Evolutionary conservation across 2,113 vertebrate genomes (phyloP).

Genomic region (Triplophysa rosa): DNA sequence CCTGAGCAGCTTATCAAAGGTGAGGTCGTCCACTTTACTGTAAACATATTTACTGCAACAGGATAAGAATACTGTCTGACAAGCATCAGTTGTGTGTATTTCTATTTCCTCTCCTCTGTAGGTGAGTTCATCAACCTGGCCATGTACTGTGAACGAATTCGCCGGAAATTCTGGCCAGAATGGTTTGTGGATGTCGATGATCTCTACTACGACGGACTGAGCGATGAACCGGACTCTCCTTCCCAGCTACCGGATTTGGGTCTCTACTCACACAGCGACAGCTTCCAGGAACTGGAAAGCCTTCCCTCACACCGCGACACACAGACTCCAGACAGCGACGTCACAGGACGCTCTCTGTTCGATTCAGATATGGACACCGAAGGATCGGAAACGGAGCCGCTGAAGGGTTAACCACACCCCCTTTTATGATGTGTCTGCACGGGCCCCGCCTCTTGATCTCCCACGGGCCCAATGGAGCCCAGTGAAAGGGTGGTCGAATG

Average conservation of each 20-base stretch:
- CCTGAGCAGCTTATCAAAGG: constrained; percentile 95
- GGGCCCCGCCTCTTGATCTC: constrained; percentile 1
- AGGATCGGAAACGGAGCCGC: constrained; percentile 86
- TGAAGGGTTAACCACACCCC: constrained; percentile 78
- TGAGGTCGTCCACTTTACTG: constrained; percentile 55
- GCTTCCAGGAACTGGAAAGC: constrained; percentile 82
- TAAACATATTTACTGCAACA: not conserved
- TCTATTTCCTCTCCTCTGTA: constrained; percentile 57
- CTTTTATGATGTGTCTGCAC: constrained; percentile 18
- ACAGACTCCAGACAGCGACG: constrained; percentile 90
- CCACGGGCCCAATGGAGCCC: not conserved
- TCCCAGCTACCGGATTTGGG: constrained; percentile 86
- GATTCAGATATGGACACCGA: constrained; percentile 98
- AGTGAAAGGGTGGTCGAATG: not conserved
- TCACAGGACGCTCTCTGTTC: constrained; percentile 89
- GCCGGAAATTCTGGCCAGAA: constrained; percentile 96
- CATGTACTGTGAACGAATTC: constrained; percentile 97
- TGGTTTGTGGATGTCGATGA: constrained; percentile 93
- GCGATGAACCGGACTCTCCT: constrained; percentile 73
- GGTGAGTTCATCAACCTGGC: constrained; percentile 96
- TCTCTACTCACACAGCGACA: constrained; percentile 90
- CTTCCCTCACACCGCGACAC: constrained; percentile 57
- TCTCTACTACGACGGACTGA: constrained; percentile 82
- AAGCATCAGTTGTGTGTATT: not conserved
- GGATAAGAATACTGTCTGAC: not conserved